phyloP scores from a whole-genome alignment of 1,140 invertebrate genomes.

The Drosophila elegans region DNA sequence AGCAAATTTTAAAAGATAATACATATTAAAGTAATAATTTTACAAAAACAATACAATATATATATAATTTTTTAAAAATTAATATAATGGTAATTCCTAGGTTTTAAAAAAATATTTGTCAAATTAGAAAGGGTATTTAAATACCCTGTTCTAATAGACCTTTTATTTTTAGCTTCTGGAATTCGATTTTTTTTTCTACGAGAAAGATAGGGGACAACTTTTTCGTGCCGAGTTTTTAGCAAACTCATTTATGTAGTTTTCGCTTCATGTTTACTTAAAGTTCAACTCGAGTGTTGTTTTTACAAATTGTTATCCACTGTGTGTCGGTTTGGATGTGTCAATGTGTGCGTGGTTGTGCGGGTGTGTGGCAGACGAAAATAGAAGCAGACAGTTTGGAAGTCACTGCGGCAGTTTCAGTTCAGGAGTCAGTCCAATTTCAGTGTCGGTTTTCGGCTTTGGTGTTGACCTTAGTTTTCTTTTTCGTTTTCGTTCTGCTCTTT shows the following conservation, averaged over 20 bases:
- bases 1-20: no score
- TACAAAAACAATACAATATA: no score
- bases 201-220: constrained; percentile 47
- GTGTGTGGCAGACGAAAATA: constrained; percentile 36
- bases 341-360: constrained; percentile 5
- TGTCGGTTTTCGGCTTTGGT: constrained; percentile 43
- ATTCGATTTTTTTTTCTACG: constrained; percentile 17
- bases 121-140: constrained; percentile 4
- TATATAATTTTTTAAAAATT: no score
- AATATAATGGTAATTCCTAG: no score
- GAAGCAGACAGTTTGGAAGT: constrained; percentile 51
- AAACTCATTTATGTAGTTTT: constrained; percentile 82
- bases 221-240: constrained; percentile 74
- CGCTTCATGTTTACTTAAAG: constrained; percentile 80
- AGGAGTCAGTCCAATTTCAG: constrained; percentile 30
- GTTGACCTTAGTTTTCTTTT: constrained; percentile 54
- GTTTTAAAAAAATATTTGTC: no score
- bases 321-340: constrained; percentile 25
- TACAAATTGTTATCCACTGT: constrained; percentile 78
- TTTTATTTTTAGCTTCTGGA: neutral
- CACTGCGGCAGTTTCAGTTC: constrained; percentile 21
- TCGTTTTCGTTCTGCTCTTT: neutral
- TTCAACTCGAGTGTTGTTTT: constrained; percentile 82
- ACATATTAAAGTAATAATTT: no score
- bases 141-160: neutral